Percentiles rank a stretch among this genome's conserved stretches.
Conservation (phyloP, 2,797 vertebrate genomes). For the Syngnathus rostellatus region DNA sequence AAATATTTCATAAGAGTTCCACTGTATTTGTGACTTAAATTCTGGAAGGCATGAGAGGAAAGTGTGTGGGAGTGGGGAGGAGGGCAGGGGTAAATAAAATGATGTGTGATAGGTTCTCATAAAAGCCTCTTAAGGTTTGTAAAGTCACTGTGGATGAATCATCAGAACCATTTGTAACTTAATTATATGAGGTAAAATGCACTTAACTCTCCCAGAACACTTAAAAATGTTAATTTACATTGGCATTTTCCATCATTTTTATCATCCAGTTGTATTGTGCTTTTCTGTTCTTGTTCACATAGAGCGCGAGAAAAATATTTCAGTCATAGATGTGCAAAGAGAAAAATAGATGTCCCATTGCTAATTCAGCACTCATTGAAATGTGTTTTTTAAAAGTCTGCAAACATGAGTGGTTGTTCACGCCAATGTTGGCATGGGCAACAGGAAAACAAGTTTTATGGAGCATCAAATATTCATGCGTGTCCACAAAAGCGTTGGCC, state of each 20-base stretch:
- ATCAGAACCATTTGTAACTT: conserved; percentile 7
- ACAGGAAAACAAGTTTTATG: conserved; percentile 38
- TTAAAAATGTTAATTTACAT: not conserved
- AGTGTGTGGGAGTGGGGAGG: not conserved
- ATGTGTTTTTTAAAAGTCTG: not conserved
- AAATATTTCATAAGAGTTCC: conserved; percentile 1
- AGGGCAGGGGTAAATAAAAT: not conserved
- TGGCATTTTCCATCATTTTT: conserved; percentile 17
- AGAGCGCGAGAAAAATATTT: conserved; percentile 30
- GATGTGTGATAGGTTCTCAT: not conserved
- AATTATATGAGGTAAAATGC: conserved; percentile 26
- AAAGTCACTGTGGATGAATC: conserved; percentile 20
- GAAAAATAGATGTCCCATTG: not conserved
- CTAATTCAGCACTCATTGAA: conserved; percentile 4
- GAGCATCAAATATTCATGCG: conserved; percentile 59
- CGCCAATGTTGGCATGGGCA: conserved; percentile 8
- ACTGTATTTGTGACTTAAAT: not conserved
- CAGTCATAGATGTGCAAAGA: conserved; percentile 23
- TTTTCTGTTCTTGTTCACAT: conserved; percentile 23
- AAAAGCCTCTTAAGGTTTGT: conserved; percentile 4
- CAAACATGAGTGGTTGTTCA: not conserved
- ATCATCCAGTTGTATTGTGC: conserved; percentile 38
- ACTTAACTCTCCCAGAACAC: conserved; percentile 35
- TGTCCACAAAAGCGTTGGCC: conserved; percentile 40
- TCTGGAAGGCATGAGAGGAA: not conserved